These are phyloP conservation scores for Orgyia antiqua DNA, from an alignment of 2,888 invertebrate genomes.

Conservation along the genomic window DNA sequence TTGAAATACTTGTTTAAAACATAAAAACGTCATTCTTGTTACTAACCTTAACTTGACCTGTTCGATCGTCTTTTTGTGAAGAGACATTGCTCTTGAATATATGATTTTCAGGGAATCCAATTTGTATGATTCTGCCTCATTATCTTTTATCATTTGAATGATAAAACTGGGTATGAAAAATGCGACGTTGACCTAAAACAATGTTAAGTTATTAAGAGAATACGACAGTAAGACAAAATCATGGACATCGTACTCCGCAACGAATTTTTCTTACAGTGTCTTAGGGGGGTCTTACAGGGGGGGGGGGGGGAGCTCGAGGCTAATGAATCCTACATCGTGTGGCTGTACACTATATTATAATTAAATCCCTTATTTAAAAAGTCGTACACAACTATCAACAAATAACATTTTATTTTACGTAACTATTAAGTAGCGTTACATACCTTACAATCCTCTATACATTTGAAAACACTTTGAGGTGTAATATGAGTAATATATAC, in stretches of 20 bases:
- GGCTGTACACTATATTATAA: too few species aligned
- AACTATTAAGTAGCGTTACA: conserved; percentile 9
- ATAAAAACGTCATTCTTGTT: too few species aligned
- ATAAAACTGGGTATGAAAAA: conserved; percentile 45
- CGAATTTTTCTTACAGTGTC: too few species aligned
- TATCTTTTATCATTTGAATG: conserved; percentile 37
- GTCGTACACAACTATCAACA: not conserved
- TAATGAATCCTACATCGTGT: too few species aligned
- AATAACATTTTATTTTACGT: not conserved
- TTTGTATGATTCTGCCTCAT: conserved; percentile 33
- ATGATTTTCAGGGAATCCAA: conserved; percentile 47
- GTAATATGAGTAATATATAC: conserved; percentile 35
- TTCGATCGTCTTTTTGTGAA: conserved; percentile 53
- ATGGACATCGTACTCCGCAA: too few species aligned
- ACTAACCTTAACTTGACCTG: too few species aligned
- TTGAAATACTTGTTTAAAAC: too few species aligned
- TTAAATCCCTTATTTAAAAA: too few species aligned
- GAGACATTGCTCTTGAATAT: conserved; percentile 50
- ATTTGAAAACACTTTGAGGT: conserved; percentile 30
- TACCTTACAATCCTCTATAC: conserved; percentile 39
- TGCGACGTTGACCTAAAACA: conserved; percentile 46
- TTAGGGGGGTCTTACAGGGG: too few species aligned
- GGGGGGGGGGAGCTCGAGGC: too few species aligned
- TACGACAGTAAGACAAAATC: not conserved
- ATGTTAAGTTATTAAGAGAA: not conserved